A percentile compares a stretch with the other conserved stretches of the same genome.
phyloP scores from a whole-genome alignment of 2,888 invertebrate species.

The Taenaris catops region DNA sequence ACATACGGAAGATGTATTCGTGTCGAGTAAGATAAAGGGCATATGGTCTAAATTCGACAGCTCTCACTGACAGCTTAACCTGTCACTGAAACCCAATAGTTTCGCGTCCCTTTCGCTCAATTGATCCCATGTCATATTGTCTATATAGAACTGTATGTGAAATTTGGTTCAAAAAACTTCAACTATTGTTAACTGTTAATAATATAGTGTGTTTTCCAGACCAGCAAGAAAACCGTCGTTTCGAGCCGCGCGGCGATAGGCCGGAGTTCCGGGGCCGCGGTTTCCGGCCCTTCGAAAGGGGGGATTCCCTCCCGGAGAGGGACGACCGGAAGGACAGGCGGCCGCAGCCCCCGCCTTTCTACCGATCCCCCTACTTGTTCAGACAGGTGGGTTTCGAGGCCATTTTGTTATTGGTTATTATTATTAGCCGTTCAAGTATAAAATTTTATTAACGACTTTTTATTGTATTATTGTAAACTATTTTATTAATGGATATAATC shows the following conservation, averaged over 20 bases:
- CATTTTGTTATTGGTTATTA: too few species aligned
- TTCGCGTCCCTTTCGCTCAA: conserved; percentile 67
- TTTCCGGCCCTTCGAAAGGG: conserved; percentile 2
- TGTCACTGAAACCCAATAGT: conserved; percentile 63
- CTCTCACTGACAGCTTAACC: conserved; percentile 40
- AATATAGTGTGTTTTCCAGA: neutral
- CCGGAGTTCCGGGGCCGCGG: conserved; percentile 8
- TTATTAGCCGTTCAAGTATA: too few species aligned
- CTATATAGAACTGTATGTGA: conserved; percentile 55
- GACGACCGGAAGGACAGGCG: conserved; percentile 23
- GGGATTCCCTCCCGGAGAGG: neutral
- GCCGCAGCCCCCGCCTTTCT: conserved; percentile 26
- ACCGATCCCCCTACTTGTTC: conserved; percentile 41
- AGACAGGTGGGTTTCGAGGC: conserved; percentile 52
- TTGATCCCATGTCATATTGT: conserved; percentile 64
- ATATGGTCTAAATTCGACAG: conserved; percentile 49
- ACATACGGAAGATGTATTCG: conserved; percentile 45
- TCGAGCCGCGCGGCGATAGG: conserved; percentile 15
- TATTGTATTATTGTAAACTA: too few species aligned
- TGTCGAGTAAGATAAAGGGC: conserved; percentile 43
- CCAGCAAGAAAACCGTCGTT: conserved; percentile 14
- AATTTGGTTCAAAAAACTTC: too few species aligned
- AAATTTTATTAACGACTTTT: too few species aligned
- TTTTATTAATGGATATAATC: too few species aligned
- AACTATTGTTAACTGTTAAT: too few species aligned